Evolutionary conservation across 2,888 invertebrate species (phyloP).

Genomic region (Chalcis sispes): DNA sequence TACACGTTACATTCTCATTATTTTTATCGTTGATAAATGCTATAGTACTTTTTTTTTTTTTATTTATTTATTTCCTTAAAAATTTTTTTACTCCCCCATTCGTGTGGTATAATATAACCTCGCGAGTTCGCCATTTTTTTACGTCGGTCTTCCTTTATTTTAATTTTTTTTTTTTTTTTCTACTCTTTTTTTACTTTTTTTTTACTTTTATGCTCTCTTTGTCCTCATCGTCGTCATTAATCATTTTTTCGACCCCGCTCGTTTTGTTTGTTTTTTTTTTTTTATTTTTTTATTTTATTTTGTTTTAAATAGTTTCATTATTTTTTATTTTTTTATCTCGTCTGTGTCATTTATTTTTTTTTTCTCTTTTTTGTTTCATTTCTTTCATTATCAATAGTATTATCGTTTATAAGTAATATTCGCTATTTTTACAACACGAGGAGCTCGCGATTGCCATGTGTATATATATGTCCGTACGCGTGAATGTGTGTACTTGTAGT

Average conservation of each 20-base stretch:
- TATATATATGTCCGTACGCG: too few relatives aligned
- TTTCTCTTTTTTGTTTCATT: neutral
- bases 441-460: conserved; percentile 26
- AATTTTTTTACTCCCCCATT: conserved; percentile 47
- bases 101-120: too few relatives aligned
- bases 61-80: conserved; percentile 57
- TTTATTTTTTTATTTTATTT: conserved; percentile 23
- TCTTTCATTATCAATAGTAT: conserved; percentile 48
- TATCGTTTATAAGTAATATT: conserved; percentile 55
- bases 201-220: neutral
- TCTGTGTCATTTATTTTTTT: too few relatives aligned
- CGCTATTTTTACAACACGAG: conserved; percentile 56
- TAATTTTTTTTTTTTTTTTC: conserved; percentile 63
- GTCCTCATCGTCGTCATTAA: conserved; percentile 11
- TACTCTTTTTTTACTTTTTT: conserved; percentile 54
- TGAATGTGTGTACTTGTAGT: too few relatives aligned
- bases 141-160: too few relatives aligned
- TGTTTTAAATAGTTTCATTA: conserved; percentile 29
- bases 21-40: conserved; percentile 73
- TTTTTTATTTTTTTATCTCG: neutral
- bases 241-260: neutral
- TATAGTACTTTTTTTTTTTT: conserved; percentile 67
- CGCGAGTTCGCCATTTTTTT: too few relatives aligned
- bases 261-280: conserved; percentile 9
- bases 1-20: conserved; percentile 74